Conservation (phyloP, 2,888 invertebrate species). For the Oxytorus armatus region DNA sequence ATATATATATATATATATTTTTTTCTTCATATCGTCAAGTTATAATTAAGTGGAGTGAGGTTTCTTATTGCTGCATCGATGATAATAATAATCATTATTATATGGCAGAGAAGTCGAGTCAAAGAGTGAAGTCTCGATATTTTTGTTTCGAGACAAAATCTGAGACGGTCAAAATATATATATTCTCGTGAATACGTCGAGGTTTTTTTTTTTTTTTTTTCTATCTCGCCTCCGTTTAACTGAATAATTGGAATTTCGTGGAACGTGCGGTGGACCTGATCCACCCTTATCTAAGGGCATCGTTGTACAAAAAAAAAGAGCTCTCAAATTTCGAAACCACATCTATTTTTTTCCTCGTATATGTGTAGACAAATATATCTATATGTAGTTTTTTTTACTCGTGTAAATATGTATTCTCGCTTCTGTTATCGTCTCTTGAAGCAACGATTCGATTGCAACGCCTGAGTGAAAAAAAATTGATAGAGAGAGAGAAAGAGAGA, state of each 20-base stretch:
- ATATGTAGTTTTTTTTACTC: constrained; percentile 1
- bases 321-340: constrained; percentile 57
- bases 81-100: constrained; percentile 36
- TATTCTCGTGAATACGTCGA: neutral
- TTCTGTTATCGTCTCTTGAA: constrained; percentile 38
- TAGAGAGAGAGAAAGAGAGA: constrained; percentile 4
- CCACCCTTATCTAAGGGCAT: constrained; percentile 58
- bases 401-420: constrained; percentile 4
- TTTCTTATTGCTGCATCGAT: constrained; percentile 8
- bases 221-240: constrained; percentile 7
- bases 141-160: constrained; percentile 12
- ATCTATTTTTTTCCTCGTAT: neutral
- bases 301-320: constrained; percentile 30
- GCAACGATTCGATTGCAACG: constrained; percentile 47
- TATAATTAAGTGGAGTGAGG: constrained; percentile 18
- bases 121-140: constrained; percentile 14
- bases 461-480: constrained; percentile 32
- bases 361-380: constrained; percentile 4
- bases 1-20: neutral
- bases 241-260: constrained; percentile 56
- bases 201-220: constrained; percentile 30
- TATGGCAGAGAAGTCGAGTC: neutral
- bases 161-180: constrained; percentile 6
- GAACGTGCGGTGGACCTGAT: constrained; percentile 51
- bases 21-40: constrained; percentile 5